phyloP scores from a whole-genome alignment of 2,888 invertebrate genomes.

The Hofmannophila pseudospretella region DNA sequence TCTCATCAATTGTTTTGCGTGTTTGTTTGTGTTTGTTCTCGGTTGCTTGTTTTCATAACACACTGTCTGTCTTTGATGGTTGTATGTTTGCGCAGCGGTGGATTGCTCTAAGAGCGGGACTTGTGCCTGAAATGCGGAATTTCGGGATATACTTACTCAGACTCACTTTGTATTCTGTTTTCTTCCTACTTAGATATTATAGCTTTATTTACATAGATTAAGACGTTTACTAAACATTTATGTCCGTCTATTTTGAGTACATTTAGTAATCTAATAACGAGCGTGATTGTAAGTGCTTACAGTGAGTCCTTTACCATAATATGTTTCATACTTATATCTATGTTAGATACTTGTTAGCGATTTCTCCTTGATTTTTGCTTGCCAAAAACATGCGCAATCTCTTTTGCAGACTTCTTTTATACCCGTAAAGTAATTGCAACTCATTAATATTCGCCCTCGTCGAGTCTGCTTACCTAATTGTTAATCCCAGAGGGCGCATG shows the following conservation, averaged over 20 bases:
- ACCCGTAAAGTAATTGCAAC: too few species aligned
- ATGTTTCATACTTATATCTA: too few species aligned
- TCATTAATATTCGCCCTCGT: constrained; percentile 30
- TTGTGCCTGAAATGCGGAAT: constrained; percentile 34
- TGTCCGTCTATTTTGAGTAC: too few species aligned
- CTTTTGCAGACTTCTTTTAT: too few species aligned
- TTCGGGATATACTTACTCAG: constrained; percentile 17
- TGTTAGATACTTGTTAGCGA: too few species aligned
- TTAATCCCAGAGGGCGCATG: constrained; percentile 44
- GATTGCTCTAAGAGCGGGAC: constrained; percentile 42
- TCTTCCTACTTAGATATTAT: background rate
- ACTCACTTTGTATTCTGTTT: too few species aligned
- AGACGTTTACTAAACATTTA: too few species aligned
- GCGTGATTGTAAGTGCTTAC: too few species aligned
- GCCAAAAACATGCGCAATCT: too few species aligned
- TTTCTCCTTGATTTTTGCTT: too few species aligned
- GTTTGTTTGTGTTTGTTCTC: constrained; percentile 70
- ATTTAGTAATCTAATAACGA: too few species aligned
- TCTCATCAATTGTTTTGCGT: constrained; percentile 70
- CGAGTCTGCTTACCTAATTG: constrained; percentile 51
- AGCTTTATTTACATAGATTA: background rate
- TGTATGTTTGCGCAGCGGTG: constrained; percentile 59
- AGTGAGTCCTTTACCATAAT: too few species aligned
- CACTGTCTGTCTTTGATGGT: constrained; percentile 69
- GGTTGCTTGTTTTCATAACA: constrained; percentile 75